Percentiles rank a stretch among this genome's conserved stretches.
phyloP scores from a whole-genome alignment of 2,797 vertebrate species.

The Glyptemys insculpta region DNA sequence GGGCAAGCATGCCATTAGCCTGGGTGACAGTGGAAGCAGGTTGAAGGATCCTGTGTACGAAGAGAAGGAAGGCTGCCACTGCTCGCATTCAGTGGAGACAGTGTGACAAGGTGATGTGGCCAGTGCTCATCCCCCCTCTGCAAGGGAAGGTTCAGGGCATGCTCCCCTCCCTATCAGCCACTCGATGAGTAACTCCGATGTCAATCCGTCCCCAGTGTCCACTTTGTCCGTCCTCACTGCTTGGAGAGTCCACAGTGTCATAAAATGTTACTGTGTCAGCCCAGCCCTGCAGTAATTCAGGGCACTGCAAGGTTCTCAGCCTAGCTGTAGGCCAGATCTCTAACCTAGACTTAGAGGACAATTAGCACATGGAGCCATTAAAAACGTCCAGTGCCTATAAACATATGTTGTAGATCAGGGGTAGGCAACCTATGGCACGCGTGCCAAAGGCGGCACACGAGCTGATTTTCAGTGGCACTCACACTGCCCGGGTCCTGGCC shows the following conservation, averaged over 20 bases:
- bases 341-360: neutral
- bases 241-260: neutral
- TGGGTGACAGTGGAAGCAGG: neutral
- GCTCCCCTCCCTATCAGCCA: rapidly evolving
- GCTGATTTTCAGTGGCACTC: too few relatives aligned
- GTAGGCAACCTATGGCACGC: too few relatives aligned
- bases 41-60: neutral
- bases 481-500: too few relatives aligned
- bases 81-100: neutral
- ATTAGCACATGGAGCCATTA: neutral
- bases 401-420: neutral
- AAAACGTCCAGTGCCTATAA: neutral
- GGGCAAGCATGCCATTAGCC: neutral
- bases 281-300: neutral
- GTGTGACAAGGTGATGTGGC: neutral
- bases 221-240: neutral
- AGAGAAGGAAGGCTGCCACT: neutral
- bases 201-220: neutral
- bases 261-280: neutral
- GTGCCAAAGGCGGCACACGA: too few relatives aligned
- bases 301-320: neutral
- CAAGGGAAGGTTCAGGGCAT: neutral
- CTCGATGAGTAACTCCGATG: neutral
- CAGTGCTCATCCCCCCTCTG: neutral
- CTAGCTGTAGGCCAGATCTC: conserved; percentile 37